Evolutionary conservation across 2,888 invertebrate species (phyloP).

Genomic region (Patella caerulea): DNA sequence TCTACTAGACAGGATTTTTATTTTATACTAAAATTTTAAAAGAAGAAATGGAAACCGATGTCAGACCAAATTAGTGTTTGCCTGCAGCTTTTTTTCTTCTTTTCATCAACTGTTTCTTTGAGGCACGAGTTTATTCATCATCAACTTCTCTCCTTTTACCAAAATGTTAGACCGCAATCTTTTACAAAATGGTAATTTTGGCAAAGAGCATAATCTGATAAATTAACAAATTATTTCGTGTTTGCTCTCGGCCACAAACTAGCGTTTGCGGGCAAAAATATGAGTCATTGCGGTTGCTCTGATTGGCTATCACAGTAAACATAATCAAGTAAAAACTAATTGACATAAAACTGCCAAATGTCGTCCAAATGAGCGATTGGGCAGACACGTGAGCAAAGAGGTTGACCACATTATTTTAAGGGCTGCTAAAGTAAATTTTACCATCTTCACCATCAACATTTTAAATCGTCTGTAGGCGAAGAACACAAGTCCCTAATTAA

Average conservation of each 20-base stretch:
- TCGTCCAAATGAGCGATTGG: neutral
- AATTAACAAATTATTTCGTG: constrained; percentile 9
- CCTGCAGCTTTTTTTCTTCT: no score
- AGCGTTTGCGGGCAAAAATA: neutral
- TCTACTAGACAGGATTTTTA: no score
- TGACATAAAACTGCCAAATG: neutral
- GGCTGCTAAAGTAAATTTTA: neutral
- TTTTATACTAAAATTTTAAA: no score
- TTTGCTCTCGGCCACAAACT: constrained; percentile 12
- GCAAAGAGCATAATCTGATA: constrained; percentile 13
- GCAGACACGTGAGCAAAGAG: constrained; percentile 8
- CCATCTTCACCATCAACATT: neutral
- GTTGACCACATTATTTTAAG: constrained; percentile 12
- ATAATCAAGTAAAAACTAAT: constrained; percentile 7
- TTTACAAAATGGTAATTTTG: constrained; percentile 9
- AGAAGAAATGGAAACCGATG: no score
- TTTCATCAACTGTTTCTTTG: no score
- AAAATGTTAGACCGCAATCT: constrained; percentile 2
- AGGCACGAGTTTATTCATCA: no score
- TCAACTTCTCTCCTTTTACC: no score
- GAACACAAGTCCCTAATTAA: no score
- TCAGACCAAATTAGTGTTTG: no score
- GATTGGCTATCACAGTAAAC: constrained; percentile 3
- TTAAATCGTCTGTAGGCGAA: constrained; percentile 1
- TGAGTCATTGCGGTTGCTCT: constrained; percentile 6